Conservation (phyloP, 2,797 vertebrate species). For the Ptychobarbus kaznakovi region DNA sequence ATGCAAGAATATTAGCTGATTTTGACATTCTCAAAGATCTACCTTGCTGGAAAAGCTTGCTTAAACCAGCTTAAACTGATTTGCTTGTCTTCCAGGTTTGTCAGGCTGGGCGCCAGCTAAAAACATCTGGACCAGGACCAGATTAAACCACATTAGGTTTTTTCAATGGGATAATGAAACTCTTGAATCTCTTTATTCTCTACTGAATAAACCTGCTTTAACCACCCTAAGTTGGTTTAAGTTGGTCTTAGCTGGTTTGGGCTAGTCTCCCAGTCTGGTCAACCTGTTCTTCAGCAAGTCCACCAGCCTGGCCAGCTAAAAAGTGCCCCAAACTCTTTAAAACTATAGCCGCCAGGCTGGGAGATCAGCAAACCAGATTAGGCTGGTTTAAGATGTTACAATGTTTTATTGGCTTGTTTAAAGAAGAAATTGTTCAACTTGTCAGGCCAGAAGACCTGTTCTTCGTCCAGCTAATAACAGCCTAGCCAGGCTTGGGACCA, state of each 20-base stretch:
- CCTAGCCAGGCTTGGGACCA: neutral
- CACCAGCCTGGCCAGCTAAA: neutral
- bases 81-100: neutral
- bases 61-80: neutral
- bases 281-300: neutral
- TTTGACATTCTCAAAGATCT: neutral
- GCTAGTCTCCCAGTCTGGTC: neutral
- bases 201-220: neutral
- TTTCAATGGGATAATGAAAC: neutral
- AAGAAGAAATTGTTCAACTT: neutral
- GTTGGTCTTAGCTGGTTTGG: neutral
- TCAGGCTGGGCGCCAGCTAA: neutral
- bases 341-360: neutral
- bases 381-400: neutral
- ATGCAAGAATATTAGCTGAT: neutral
- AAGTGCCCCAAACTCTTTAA: neutral
- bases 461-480: neutral
- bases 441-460: neutral
- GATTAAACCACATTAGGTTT: neutral
- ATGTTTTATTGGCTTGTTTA: neutral
- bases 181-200: too few relatives aligned
- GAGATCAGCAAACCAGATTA: neutral
- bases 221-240: neutral
- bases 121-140: neutral
- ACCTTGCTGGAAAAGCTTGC: neutral